These are phyloP conservation scores for Corythornis cristatus DNA, from an alignment of 2,113 vertebrate species.

Conservation along the genomic window DNA sequence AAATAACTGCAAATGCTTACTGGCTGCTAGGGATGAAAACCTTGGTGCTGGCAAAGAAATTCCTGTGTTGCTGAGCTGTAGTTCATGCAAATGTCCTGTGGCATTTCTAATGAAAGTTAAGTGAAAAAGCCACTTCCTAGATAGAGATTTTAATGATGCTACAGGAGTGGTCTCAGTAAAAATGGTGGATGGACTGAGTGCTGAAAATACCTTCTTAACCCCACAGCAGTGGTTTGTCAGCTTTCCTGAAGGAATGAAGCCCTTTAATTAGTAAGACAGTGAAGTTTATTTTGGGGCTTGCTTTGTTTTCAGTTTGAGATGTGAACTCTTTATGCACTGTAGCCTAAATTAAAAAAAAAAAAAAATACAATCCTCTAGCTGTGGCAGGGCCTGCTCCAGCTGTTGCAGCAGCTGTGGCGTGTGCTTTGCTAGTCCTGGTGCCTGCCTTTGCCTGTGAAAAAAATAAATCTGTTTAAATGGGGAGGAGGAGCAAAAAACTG, in stretches of 20 bases:
- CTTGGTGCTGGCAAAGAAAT: background rate
- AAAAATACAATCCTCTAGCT: background rate
- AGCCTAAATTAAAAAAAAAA: background rate
- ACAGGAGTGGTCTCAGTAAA: rapidly evolving
- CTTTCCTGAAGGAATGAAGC: background rate
- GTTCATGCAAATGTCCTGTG: background rate
- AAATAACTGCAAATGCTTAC: no score
- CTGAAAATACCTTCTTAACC: constrained; percentile 10
- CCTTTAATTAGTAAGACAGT: constrained; percentile 37
- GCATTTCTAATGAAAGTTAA: background rate
- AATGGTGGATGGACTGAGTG: background rate
- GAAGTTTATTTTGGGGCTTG: constrained; percentile 44
- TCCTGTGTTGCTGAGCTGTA: background rate
- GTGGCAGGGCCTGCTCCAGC: background rate
- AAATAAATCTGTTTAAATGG: background rate
- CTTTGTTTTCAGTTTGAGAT: constrained; percentile 16
- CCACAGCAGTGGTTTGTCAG: background rate
- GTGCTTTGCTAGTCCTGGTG: background rate
- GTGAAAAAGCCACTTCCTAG: background rate
- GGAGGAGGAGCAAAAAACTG: background rate
- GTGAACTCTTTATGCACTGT: background rate
- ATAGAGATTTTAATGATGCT: background rate
- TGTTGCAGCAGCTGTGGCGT: background rate
- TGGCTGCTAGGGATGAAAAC: background rate
- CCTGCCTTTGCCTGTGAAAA: background rate